Evolutionary conservation across 2,797 vertebrate genomes (phyloP).

Genomic region (Anguilla marmorata): DNA sequence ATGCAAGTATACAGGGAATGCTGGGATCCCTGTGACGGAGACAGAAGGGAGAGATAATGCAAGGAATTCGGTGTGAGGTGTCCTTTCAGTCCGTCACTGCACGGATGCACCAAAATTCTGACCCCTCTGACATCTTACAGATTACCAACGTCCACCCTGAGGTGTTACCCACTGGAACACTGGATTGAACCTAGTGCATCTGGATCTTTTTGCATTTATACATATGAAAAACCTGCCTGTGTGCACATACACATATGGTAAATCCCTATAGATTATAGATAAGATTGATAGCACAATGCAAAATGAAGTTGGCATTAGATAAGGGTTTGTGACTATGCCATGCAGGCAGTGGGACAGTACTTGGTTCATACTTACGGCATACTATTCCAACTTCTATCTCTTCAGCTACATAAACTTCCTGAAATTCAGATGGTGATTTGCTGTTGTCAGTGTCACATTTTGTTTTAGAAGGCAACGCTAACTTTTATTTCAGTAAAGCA

Average conservation of each 20-base stretch:
- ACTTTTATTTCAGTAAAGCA: neutral
- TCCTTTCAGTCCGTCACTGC: neutral
- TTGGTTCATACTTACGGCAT: neutral
- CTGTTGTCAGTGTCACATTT: neutral
- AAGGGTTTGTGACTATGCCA: neutral
- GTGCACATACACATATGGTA: neutral
- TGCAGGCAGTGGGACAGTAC: neutral
- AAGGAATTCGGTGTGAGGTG: neutral
- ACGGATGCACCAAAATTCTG: neutral
- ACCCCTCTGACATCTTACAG: neutral
- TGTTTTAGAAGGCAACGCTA: neutral
- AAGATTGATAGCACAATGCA: neutral
- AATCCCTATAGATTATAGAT: neutral
- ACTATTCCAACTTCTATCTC: neutral
- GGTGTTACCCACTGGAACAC: neutral
- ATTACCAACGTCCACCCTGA: neutral
- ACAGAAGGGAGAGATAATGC: neutral
- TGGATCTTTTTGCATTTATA: neutral
- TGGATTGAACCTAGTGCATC: too few species aligned
- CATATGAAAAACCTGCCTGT: neutral
- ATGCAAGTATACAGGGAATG: neutral
- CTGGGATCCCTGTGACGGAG: neutral
- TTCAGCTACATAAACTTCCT: neutral
- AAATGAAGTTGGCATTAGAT: neutral
- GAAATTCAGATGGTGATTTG: neutral